Conservation (phyloP, 2,888 invertebrate species). For the Candidula unifasciata region DNA sequence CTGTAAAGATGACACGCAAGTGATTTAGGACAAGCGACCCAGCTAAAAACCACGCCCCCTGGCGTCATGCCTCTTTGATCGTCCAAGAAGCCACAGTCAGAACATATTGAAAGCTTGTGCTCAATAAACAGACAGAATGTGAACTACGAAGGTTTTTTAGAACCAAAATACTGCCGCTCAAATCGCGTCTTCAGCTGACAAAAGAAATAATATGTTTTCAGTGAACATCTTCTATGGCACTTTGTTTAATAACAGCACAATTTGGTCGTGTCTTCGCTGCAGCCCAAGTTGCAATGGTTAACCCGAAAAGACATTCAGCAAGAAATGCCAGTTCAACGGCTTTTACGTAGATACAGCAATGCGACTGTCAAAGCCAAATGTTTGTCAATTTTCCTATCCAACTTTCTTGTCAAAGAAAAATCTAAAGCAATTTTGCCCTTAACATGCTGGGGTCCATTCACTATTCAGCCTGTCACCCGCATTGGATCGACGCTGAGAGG, state of each 20-base stretch:
- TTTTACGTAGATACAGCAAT: neutral
- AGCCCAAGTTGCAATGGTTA: neutral
- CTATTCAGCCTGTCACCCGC: slow-evolving; percentile 1
- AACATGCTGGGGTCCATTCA: neutral
- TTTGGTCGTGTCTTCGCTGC: neutral
- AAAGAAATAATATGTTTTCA: neutral
- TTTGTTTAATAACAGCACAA: neutral
- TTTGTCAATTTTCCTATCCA: neutral
- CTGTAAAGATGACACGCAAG: too few relatives aligned
- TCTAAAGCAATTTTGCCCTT: neutral
- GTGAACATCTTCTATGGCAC: neutral
- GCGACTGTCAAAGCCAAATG: neutral
- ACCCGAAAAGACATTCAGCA: neutral
- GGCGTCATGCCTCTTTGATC: neutral
- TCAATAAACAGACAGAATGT: neutral
- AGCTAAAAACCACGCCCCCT: too few relatives aligned
- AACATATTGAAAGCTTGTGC: neutral
- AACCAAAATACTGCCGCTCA: too few relatives aligned
- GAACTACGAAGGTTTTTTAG: too few relatives aligned
- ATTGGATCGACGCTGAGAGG: neutral
- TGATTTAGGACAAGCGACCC: too few relatives aligned
- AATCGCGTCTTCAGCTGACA: too few relatives aligned
- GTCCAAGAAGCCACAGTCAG: neutral
- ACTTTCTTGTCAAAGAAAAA: neutral
- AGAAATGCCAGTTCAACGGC: too few relatives aligned